A percentile compares a stretch with the other conserved stretches of the same genome.
These are phyloP conservation scores for Pseudanteris insignis DNA, from an alignment of 2,888 invertebrate species.

Conservation along the genomic window DNA sequence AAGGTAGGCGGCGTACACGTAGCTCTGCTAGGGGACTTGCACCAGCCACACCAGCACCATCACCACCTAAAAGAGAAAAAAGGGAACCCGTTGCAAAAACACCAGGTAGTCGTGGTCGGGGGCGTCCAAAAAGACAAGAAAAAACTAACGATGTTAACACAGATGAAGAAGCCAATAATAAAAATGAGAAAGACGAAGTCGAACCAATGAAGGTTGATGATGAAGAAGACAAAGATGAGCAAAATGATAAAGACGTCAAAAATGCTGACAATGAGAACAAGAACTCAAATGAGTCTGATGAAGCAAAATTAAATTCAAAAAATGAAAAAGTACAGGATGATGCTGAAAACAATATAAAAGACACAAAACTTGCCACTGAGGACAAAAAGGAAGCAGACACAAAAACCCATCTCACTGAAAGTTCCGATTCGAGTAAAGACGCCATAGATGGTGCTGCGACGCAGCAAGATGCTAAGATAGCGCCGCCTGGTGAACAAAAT, in stretches of 20 bases:
- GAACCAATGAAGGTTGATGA: slow-evolving; percentile 62
- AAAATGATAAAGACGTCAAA: slow-evolving; percentile 48
- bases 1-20: slow-evolving; percentile 70
- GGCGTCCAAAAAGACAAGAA: slow-evolving; percentile 63
- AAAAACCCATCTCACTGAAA: slow-evolving; percentile 51
- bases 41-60: slow-evolving; percentile 68
- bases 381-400: slow-evolving; percentile 56
- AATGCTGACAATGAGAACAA: slow-evolving; percentile 49
- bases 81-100: slow-evolving; percentile 58
- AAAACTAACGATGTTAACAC: slow-evolving; percentile 61
- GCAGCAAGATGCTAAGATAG: slow-evolving; percentile 46
- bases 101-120: slow-evolving; percentile 63
- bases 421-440: slow-evolving; percentile 63
- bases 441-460: slow-evolving; percentile 55
- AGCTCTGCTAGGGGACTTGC: slow-evolving; percentile 69
- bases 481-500: slow-evolving; percentile 54
- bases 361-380: slow-evolving; percentile 51
- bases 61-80: slow-evolving; percentile 69
- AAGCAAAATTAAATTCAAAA: slow-evolving; percentile 53
- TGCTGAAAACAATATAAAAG: slow-evolving; percentile 54
- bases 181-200: slow-evolving; percentile 59
- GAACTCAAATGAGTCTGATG: slow-evolving; percentile 49
- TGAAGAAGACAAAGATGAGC: slow-evolving; percentile 53
- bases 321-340: slow-evolving; percentile 58
- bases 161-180: slow-evolving; percentile 59